phyloP scores from a whole-genome alignment of 1,140 invertebrate genomes.

The Scaptomyza pallida region DNA sequence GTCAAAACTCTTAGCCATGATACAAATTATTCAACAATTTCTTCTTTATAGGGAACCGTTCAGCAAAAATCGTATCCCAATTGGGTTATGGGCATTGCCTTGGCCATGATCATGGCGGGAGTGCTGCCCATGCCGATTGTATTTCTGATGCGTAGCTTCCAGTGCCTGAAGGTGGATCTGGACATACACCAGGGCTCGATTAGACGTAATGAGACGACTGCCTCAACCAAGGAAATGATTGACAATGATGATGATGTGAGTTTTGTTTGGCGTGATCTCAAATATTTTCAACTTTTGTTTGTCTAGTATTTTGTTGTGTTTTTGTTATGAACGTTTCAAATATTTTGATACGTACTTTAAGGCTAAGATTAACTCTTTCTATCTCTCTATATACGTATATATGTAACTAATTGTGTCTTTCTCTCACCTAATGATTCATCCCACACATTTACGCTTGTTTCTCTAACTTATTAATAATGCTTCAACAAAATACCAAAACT shows the following conservation, averaged over 20 bases:
- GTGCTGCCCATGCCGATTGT: slow-evolving; percentile 93
- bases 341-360: neutral
- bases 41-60: slow-evolving; percentile 76
- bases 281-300: slow-evolving; percentile 5
- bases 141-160: slow-evolving; percentile 91
- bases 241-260: slow-evolving; percentile 93
- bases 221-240: slow-evolving; percentile 97
- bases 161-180: slow-evolving; percentile 92
- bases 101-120: slow-evolving; percentile 90
- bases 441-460: slow-evolving; percentile 69
- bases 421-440: slow-evolving; percentile 64
- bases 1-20: neutral
- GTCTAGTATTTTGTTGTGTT: slow-evolving; percentile 61
- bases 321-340: slow-evolving; percentile 17
- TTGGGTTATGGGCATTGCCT: slow-evolving; percentile 93
- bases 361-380: slow-evolving; percentile 30
- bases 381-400: slow-evolving; percentile 59
- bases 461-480: slow-evolving; percentile 57
- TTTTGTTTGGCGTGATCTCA: slow-evolving; percentile 55
- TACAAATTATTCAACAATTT: neutral
- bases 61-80: slow-evolving; percentile 90
- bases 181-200: slow-evolving; percentile 95
- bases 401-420: slow-evolving; percentile 80
- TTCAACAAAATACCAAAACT: slow-evolving; percentile 44
- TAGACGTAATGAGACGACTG: slow-evolving; percentile 93